These are phyloP conservation scores for Balearica regulorum DNA, from an alignment of 2,797 vertebrate species.

Conservation along the genomic window DNA sequence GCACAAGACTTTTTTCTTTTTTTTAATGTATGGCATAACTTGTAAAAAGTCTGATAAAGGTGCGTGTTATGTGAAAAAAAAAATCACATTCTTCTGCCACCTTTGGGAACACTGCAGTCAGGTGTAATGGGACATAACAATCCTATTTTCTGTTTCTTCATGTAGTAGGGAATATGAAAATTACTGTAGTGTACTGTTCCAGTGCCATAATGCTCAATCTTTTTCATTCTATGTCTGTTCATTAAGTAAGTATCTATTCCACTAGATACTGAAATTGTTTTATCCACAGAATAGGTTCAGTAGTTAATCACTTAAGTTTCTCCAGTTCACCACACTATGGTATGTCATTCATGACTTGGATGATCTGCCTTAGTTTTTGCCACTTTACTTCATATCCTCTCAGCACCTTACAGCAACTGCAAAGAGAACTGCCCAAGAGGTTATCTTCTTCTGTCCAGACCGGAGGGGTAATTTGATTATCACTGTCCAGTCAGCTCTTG, in stretches of 20 bases:
- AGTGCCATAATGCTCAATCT: background rate
- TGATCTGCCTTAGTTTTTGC: background rate
- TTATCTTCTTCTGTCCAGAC: background rate
- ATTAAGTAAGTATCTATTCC: background rate
- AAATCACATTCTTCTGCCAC: fast-evolving
- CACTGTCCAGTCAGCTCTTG: too few species aligned
- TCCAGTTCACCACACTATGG: background rate
- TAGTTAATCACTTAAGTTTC: background rate
- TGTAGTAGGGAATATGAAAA: background rate
- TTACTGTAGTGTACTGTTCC: background rate
- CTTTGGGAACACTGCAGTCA: background rate
- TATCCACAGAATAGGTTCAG: background rate
- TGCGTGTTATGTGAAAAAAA: background rate
- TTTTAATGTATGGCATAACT: background rate
- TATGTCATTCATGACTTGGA: fast-evolving
- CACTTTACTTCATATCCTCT: fast-evolving
- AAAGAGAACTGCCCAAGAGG: too few species aligned
- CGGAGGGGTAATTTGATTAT: fast-evolving
- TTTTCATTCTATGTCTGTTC: background rate
- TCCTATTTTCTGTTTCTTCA: background rate
- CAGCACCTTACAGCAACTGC: background rate
- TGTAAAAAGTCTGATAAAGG: background rate
- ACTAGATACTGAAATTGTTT: background rate
- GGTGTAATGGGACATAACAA: background rate
- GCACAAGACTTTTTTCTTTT: background rate